Conservation (phyloP, 2,888 invertebrate genomes). For the Unio delphinus region DNA sequence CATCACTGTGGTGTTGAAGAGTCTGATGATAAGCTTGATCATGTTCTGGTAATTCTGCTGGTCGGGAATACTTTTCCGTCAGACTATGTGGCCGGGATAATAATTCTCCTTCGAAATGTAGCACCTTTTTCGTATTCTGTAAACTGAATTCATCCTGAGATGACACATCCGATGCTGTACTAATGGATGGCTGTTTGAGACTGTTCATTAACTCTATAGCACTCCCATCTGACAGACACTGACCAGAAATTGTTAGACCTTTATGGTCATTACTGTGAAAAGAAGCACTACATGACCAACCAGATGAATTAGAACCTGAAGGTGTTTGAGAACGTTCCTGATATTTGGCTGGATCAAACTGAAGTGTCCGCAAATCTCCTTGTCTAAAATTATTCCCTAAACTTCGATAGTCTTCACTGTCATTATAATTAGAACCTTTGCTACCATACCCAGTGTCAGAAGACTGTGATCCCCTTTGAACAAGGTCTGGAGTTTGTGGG, state of each 20-base stretch:
- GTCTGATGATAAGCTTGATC: conserved; percentile 3
- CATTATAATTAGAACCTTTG: conserved; percentile 16
- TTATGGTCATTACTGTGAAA: conserved; percentile 46
- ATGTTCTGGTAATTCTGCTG: conserved; percentile 8
- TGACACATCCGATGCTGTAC: conserved; percentile 46
- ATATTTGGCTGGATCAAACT: conserved; percentile 54
- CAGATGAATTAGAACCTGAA: conserved; percentile 41
- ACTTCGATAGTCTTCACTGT: conserved; percentile 13
- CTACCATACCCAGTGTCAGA: conserved; percentile 34
- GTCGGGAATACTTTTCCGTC: conserved; percentile 23
- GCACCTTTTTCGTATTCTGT: conserved; percentile 52
- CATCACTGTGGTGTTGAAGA: conserved; percentile 5
- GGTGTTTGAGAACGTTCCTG: conserved; percentile 47
- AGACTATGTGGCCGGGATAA: conserved; percentile 28
- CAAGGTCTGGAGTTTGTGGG: conserved; percentile 8
- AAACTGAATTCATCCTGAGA: conserved; percentile 56
- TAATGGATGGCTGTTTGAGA: conserved; percentile 14
- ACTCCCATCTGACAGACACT: conserved; percentile 39
- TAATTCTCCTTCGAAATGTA: conserved; percentile 50
- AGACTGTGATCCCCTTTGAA: conserved; percentile 10
- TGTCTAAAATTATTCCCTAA: conserved; percentile 11
- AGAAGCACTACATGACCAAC: conserved; percentile 54
- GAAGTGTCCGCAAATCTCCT: conserved; percentile 25
- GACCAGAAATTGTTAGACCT: conserved; percentile 30
- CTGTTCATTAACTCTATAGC: conserved; percentile 15